Evolutionary conservation across 2,888 invertebrate species (phyloP).

Genomic region (Eledona agricola): DNA sequence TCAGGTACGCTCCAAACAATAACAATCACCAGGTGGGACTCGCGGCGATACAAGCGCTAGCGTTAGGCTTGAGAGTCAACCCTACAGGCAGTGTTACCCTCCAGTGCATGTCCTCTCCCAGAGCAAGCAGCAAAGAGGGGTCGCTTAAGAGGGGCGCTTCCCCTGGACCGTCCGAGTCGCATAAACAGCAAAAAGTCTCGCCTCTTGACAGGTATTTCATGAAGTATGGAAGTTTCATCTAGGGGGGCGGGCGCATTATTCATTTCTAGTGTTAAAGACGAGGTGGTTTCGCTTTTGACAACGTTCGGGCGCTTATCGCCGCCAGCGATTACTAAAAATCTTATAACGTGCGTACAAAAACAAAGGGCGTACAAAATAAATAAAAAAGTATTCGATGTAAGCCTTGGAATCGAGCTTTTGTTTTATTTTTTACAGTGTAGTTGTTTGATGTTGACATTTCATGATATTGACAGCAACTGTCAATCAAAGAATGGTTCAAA

Average conservation of each 20-base stretch:
- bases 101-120: slow-evolving; percentile 60
- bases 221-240: slow-evolving; percentile 42
- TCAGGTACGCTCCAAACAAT: slow-evolving; percentile 63
- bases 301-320: too few relatives aligned
- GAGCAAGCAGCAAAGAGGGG: slow-evolving; percentile 65
- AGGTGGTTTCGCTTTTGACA: too few relatives aligned
- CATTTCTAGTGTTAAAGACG: too few relatives aligned
- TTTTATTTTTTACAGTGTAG: too few relatives aligned
- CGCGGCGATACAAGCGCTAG: slow-evolving; percentile 81
- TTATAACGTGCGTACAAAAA: too few relatives aligned
- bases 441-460: too few relatives aligned
- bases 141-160: slow-evolving; percentile 62
- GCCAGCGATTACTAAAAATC: too few relatives aligned
- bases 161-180: slow-evolving; percentile 58
- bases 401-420: too few relatives aligned
- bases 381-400: too few relatives aligned
- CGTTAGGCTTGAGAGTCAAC: slow-evolving; percentile 62
- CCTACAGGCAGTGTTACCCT: slow-evolving; percentile 59
- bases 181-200: slow-evolving; percentile 61
- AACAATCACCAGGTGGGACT: slow-evolving; percentile 77
- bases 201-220: slow-evolving; percentile 61
- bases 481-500: too few relatives aligned
- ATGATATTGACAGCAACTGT: too few relatives aligned
- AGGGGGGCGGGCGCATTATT: slow-evolving; percentile 31
- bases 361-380: too few relatives aligned